phyloP scores from a whole-genome alignment of 2,888 invertebrate species.

The Drosophila paracracens region DNA sequence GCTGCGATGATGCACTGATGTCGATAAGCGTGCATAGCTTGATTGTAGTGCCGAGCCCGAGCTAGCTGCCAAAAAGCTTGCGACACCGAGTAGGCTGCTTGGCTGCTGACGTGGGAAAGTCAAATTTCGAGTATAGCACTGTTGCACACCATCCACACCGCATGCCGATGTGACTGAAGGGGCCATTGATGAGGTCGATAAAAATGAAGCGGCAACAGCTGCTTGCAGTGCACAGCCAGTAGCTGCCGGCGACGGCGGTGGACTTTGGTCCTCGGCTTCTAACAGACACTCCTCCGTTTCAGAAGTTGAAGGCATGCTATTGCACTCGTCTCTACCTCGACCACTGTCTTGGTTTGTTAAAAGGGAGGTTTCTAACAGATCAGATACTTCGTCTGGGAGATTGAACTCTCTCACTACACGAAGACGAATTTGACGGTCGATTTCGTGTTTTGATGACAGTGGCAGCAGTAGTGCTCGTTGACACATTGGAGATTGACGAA shows the following conservation, averaged over 20 bases:
- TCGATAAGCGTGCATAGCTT: conserved; percentile 81
- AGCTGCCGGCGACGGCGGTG: conserved; percentile 85
- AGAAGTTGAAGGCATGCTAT: conserved; percentile 70
- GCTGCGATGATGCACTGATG: conserved; percentile 85
- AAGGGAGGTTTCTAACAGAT: conserved; percentile 88
- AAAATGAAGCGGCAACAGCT: conserved; percentile 71
- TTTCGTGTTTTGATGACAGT: conserved; percentile 91
- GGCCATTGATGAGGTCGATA: conserved; percentile 82
- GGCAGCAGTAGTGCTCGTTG: conserved; percentile 91
- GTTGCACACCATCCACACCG: conserved; percentile 80
- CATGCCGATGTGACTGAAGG: conserved; percentile 75
- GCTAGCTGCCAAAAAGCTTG: conserved; percentile 56
- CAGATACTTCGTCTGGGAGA: conserved; percentile 94
- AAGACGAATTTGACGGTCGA: conserved; percentile 92
- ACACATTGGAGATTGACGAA: conserved; percentile 92
- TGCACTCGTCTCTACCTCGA: conserved; percentile 56
- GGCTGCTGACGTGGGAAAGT: conserved; percentile 87
- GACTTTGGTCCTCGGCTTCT: conserved; percentile 82
- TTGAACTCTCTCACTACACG: conserved; percentile 97
- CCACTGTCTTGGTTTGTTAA: conserved; percentile 66
- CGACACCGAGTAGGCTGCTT: conserved; percentile 70
- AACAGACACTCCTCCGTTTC: conserved; percentile 80
- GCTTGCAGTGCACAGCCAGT: conserved; percentile 66
- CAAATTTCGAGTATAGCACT: conserved; percentile 87
- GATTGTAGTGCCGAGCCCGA: conserved; percentile 71